These are phyloP conservation scores for Myotis lucifugus DNA, from an alignment of 2,113 vertebrate species.

Conservation along the genomic window DNA sequence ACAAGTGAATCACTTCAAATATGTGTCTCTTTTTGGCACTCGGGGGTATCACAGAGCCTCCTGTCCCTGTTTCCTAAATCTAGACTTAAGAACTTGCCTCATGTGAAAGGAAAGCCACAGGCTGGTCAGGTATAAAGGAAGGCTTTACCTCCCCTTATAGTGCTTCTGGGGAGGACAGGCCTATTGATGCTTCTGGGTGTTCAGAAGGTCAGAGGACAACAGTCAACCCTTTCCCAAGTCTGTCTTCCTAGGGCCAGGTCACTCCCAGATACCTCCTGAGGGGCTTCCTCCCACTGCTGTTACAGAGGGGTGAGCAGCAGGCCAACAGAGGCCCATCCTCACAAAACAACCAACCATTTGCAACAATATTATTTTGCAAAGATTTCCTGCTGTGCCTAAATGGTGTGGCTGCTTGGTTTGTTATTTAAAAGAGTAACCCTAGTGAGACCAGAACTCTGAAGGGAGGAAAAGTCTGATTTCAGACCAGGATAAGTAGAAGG, in stretches of 20 bases:
- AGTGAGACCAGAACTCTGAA: constrained; percentile 31
- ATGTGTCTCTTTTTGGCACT: not conserved
- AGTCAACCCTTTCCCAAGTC: not conserved
- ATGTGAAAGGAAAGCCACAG: not conserved
- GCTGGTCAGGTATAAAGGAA: not conserved
- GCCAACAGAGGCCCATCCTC: not conserved
- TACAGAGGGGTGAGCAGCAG: not conserved
- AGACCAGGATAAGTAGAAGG: not conserved
- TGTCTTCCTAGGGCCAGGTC: too few relatives aligned
- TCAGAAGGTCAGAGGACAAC: not conserved
- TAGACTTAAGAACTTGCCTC: not conserved
- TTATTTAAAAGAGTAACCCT: constrained; percentile 75
- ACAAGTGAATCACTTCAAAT: not conserved
- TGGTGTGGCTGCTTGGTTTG: constrained; percentile 47
- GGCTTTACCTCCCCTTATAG: not conserved
- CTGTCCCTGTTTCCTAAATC: not conserved
- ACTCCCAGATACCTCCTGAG: not conserved
- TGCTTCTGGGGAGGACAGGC: not conserved
- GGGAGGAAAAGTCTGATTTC: not conserved
- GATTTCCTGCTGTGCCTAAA: constrained; percentile 65
- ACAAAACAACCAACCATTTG: constrained; percentile 32
- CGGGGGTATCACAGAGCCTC: not conserved
- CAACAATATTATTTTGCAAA: constrained; percentile 65
- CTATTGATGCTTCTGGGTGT: not conserved
- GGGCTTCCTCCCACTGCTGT: not conserved